Conservation (phyloP, 1,140 invertebrate species). For the Antheraea pernyi region DNA sequence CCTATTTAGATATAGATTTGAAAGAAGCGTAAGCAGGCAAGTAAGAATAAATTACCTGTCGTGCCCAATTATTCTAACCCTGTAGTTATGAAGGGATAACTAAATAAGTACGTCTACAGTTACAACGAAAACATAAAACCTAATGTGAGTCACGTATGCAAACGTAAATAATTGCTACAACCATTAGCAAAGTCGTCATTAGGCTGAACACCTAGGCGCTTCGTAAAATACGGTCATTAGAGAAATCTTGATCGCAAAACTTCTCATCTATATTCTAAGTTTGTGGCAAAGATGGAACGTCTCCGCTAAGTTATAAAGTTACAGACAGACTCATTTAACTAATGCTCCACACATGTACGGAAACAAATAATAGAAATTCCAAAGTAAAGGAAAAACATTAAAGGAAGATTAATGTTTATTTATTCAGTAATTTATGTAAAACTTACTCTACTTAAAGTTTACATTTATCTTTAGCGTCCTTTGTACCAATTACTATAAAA, state of each 20-base stretch:
- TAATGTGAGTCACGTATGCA: neutral
- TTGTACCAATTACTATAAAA: no score
- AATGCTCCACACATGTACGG: neutral
- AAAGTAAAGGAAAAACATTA: no score
- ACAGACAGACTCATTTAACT: neutral
- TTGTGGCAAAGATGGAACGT: slow-evolving; percentile 1
- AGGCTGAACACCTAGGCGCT: neutral
- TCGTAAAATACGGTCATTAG: slow-evolving; percentile 10
- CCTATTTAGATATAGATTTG: no score
- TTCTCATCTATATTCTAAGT: slow-evolving; percentile 8
- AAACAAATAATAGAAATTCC: neutral
- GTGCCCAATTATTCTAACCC: no score
- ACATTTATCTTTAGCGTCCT: no score
- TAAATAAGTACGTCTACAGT: neutral
- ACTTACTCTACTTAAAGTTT: no score
- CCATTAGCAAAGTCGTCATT: slow-evolving; percentile 2
- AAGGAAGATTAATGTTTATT: no score
- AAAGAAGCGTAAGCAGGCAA: no score
- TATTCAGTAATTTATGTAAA: no score
- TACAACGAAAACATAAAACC: neutral
- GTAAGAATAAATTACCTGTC: no score
- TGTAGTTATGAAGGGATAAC: neutral
- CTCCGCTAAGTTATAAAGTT: slow-evolving; percentile 1
- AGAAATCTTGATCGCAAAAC: slow-evolving; percentile 13
- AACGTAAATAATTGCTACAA: neutral